Base-by-base conservation (phyloP, 2,888 invertebrate genomes). In the Cerceris ruficornis region DNA sequence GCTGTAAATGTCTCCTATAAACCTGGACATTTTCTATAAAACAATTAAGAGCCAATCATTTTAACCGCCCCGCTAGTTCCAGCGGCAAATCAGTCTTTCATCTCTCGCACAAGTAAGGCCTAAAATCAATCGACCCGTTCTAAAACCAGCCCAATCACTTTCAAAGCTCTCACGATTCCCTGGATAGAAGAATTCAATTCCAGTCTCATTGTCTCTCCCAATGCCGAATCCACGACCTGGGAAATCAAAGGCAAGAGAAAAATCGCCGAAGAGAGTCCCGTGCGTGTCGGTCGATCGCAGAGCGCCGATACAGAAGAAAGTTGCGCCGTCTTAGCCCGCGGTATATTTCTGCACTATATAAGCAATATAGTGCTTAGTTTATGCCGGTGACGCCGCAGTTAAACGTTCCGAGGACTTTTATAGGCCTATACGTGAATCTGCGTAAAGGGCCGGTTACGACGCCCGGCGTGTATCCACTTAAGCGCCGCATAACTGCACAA, bases 391-490 rank as follows among this genome's bases (percentile, higher is more conserved):
- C 86, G 85, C 75, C 85, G 89, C 85, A 90, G 87, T 90, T 89
- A 90, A 90, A 88, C 88, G 87, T 87, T 86, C 86, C 87, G 84
- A 83, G 84, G 89, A 88, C 88, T 90, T 91, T 91, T 90, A 90
- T 89, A 88, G 89, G 88, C 87, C 86, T 85, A 77, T 87, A 80
- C 81, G 85, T 83, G 87, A 87, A 87, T 88, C 80, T 84, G 82
- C 83, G 83, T 83, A 86, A 87, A 85, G 69, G 80, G 68, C 58
- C 85, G 81, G 83, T 86, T 87, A 85, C 86, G 83, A 83, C 81
- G 79, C 71, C 50, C 50, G 75, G n/a, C 69, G 64, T 42, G 52
- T 80, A 73, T 79, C 68, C 74, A 68, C 65, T 75, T 69, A 65
- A 69, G 76, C 28, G 43, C 75, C 65, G 15, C 43, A 52, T 60